A percentile compares a stretch with the other conserved stretches of the same genome.
Conservation (phyloP, 2,113 vertebrate species). For the Oncorhynchus tshawytscha region DNA sequence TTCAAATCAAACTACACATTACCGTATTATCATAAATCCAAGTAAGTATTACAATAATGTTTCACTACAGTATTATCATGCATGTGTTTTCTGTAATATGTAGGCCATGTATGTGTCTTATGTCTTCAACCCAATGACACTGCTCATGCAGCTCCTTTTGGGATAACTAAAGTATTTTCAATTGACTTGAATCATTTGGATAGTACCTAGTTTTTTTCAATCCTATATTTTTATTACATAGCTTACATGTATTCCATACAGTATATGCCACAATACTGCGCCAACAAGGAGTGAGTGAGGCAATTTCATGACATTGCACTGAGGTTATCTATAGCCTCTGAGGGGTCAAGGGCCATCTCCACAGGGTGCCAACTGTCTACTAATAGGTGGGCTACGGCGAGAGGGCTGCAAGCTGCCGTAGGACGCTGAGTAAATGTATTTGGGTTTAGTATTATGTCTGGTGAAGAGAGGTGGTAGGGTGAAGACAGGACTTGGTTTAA, state of each 20-base stretch:
- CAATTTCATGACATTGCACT: slow-evolving; percentile 2
- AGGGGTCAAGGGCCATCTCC: slow-evolving; percentile 49
- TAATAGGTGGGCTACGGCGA: slow-evolving; percentile 15
- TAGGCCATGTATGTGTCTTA: too few relatives aligned
- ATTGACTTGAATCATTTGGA: background rate
- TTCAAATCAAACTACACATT: background rate
- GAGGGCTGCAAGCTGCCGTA: background rate
- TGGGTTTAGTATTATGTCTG: slow-evolving; percentile 23
- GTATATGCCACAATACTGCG: background rate
- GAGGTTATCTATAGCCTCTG: slow-evolving; percentile 57
- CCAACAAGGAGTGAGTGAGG: background rate
- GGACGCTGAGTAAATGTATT: slow-evolving; percentile 44
- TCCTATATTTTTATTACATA: too few relatives aligned
- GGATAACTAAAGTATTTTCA: too few relatives aligned
- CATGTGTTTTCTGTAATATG: too few relatives aligned
- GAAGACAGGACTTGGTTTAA: slow-evolving; percentile 43
- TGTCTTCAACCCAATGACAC: too few relatives aligned
- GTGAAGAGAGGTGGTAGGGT: background rate
- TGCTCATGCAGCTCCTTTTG: too few relatives aligned
- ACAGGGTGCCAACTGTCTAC: slow-evolving; percentile 45
- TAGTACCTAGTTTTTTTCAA: background rate
- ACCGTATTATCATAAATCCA: background rate
- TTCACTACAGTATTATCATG: too few relatives aligned
- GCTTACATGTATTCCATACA: too few relatives aligned
- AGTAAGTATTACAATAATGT: background rate